Conservation (phyloP, 2,888 invertebrate genomes). For the Busseola fusca region DNA sequence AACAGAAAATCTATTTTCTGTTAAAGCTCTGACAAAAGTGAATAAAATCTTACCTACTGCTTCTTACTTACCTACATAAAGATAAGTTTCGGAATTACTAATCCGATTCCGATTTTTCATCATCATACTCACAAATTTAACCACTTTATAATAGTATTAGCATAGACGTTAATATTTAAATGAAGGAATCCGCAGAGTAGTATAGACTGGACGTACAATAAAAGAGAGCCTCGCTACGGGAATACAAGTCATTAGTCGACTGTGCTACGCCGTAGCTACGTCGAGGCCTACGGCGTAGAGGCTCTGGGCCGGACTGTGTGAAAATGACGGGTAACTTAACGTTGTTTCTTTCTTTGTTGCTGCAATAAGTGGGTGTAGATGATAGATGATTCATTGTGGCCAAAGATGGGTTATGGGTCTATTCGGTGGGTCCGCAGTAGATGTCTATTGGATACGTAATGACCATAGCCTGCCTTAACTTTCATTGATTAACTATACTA, state of each 20-base stretch:
- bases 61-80: no score
- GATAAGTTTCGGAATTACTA: no score
- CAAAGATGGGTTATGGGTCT: background rate
- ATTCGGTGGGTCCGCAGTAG: background rate
- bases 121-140: no score
- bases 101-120: no score
- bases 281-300: constrained; percentile 39
- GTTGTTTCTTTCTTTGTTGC: background rate
- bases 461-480: no score
- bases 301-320: background rate
- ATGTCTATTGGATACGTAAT: background rate
- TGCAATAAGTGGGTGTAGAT: background rate
- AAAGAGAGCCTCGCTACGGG: background rate
- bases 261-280: constrained; percentile 32
- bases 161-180: background rate
- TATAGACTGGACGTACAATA: background rate
- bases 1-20: no score
- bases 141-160: background rate
- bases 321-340: no score
- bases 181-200: background rate
- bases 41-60: no score
- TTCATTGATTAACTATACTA: background rate
- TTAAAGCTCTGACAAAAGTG: no score
- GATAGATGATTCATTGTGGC: background rate
- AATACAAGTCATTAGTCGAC: constrained; percentile 6